Conservation (phyloP, 1,140 invertebrate genomes). For the Coptotermes formosanus region DNA sequence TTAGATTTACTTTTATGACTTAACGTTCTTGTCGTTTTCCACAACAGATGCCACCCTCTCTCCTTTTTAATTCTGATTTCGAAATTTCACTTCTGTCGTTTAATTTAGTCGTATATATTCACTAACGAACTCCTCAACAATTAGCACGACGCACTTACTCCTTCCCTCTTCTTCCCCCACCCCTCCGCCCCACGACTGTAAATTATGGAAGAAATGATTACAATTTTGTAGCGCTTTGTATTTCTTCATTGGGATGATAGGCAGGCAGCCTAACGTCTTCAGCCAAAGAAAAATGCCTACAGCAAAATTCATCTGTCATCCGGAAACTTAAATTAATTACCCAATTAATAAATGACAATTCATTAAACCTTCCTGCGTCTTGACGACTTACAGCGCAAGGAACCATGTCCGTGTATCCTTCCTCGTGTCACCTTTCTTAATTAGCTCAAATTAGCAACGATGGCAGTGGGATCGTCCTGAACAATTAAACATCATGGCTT, state of each 20-base stretch:
- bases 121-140: constrained; percentile 24
- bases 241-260: constrained; percentile 11
- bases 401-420: neutral
- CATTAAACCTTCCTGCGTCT: neutral
- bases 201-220: constrained; percentile 23
- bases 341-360: constrained; percentile 21
- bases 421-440: neutral
- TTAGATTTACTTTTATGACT: no score
- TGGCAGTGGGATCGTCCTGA: neutral
- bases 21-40: neutral
- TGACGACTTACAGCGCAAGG: no score
- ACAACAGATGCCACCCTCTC: neutral
- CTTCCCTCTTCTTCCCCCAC: neutral
- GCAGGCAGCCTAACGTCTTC: neutral
- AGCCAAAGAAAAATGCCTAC: neutral
- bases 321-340: constrained; percentile 29
- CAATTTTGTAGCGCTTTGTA: neutral
- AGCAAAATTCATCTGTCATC: constrained; percentile 11
- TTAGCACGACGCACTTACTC: neutral
- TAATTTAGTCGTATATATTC: neutral
- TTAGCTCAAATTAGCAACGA: neutral
- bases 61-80: neutral
- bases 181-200: neutral
- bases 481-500: neutral
- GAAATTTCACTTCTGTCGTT: constrained; percentile 10